Evolutionary conservation across 2,888 invertebrate genomes (phyloP), one percentile per base, ranked within the genome.

Genomic region (Amblyteles armatorius): DNA sequence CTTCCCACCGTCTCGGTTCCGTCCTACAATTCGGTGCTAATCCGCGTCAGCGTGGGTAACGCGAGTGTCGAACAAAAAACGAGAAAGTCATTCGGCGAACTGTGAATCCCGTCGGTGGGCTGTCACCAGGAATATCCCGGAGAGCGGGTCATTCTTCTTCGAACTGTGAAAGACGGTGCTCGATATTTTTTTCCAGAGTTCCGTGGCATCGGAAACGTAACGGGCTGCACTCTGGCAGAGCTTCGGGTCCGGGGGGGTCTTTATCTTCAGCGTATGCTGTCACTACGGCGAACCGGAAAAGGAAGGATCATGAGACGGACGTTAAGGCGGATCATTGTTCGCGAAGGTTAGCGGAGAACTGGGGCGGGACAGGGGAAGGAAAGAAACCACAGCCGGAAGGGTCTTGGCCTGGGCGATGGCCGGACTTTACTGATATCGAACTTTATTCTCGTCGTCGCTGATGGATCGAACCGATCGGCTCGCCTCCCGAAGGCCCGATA

Each of bases 281-380:
- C 50, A 74, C 71, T 50, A 73, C 73, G 84, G 86, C 82, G 86
- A 88, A 89, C 79, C 86, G 84, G 85, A 81, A 79, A 68, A 68
- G 48, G 63, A 76, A 84, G 71, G 77, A 76, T 72, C 81, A 52
- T 50, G 83, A 71, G 65, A 83, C 74, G 86, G 67, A 77, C 77
- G 76, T 82, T 71, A 74, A 65, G 78, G 60, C 69, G 85, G 52
- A 85, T 80, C 81, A 85, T 83, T 81, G 85, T 82, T 82, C 83
- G 82, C 55, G 55, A 63, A 83, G 76, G 81, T 79, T 69, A 52
- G 69, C 26, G 60, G 79, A 69, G 74, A 16, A 55, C 40, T 67
- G 76, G 79, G 69, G 69, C 68, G 77, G 72, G 67, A 79, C 76
- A 40, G 69, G 69, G 77, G 65, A 82, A 80, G 67, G 71, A 40